Percentiles rank a stretch among this genome's conserved stretches.
These are phyloP conservation scores for Anodontia alba DNA, from an alignment of 2,888 invertebrate genomes.

Conservation along the genomic window DNA sequence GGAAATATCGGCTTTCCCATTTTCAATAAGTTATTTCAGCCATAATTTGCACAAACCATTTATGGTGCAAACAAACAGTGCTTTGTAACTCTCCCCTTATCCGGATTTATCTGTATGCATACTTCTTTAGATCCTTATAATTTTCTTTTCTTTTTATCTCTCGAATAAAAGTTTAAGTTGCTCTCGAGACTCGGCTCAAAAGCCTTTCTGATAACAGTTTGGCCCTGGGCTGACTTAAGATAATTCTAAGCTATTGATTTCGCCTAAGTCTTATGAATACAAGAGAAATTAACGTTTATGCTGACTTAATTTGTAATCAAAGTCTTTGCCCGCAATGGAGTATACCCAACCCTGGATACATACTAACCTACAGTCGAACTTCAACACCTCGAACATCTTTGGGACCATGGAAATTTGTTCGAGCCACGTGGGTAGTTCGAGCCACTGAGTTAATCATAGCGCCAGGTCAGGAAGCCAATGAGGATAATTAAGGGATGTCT, in stretches of 20 bases:
- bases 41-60: slow-evolving; percentile 17
- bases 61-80: slow-evolving; percentile 13
- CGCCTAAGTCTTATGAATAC: no score
- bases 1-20: slow-evolving; percentile 35
- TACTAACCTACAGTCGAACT: no score
- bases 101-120: slow-evolving; percentile 17
- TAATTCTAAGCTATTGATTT: background rate
- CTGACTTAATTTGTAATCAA: no score
- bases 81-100: background rate
- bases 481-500: no score
- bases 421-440: no score
- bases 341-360: no score
- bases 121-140: background rate
- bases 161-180: background rate
- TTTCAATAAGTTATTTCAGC: slow-evolving; percentile 7
- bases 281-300: no score
- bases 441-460: no score
- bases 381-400: no score
- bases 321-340: no score
- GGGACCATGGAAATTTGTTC: no score
- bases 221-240: background rate
- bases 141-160: background rate
- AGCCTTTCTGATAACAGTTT: background rate
- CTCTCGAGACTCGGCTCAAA: background rate
- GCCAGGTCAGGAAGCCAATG: no score